Evolutionary conservation across 2,888 invertebrate species (phyloP), one percentile per base, ranked within the genome.

Genomic region (Cinara cedri): DNA sequence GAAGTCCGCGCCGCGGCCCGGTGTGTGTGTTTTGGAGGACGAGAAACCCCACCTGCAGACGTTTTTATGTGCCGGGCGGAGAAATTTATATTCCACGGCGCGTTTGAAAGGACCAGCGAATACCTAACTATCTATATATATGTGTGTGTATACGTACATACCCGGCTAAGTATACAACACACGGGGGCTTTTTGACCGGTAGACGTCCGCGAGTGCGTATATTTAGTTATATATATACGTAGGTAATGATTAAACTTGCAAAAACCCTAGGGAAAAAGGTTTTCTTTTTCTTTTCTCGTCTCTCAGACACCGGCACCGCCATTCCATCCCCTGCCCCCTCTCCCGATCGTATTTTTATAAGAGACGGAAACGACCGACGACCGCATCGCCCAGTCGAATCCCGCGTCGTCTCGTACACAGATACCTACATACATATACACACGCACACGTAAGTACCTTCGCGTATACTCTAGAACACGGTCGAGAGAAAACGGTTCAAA

Each of bases 241-340:
- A 19, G 51, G 34, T 70, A 70, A 54, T 70, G 60, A 72, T 72
- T 72, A 19, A 72, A 72, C 49, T 72, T 72, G 11, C 26, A 26
- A 66, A 51, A 60, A 24, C 60, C 46, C 46, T 8, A 3, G 44
- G 19, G 11, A 16, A 60, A 57, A 72, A 49, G 19, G 72, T 72
- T 49, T 46, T 46, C 16, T 26, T 49, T 44, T 26, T 70, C 6
- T 16, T 51, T 51, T 34, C 34, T 34, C n/a, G n/a, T n/a, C 34
- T 6, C 34, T 34, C 34, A n/a, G n/a, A n/a, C n/a, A n/a, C n/a
- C n/a, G n/a, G n/a, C n/a, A 34, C 6, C 34, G 6, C 6, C 34
- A 4, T 34, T 6, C 6, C 34, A 34, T 34, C 6, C 34, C 6
- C 6, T 34, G 3, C 34, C 3, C 34, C 34, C 34, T 34, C 34